Percentiles rank a stretch among this genome's conserved stretches.
Evolutionary conservation across 1,140 invertebrate genomes (phyloP).

Genomic region (Drosophila bifasciata): DNA sequence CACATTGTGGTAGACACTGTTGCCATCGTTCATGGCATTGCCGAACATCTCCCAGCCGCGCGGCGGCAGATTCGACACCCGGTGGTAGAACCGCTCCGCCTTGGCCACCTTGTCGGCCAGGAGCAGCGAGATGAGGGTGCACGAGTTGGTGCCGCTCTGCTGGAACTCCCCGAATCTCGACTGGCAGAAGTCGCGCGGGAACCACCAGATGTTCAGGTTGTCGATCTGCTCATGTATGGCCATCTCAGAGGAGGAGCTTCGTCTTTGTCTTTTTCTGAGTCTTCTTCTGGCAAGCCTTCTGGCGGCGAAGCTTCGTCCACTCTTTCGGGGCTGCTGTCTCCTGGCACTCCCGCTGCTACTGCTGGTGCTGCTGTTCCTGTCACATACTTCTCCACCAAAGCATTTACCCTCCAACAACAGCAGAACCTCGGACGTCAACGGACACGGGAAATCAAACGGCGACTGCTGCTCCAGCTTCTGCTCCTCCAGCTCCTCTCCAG

Average conservation of each 20-base stretch:
- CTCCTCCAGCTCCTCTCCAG: conserved; percentile 37
- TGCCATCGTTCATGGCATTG: conserved; percentile 80
- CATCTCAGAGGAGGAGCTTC: conserved; percentile 36
- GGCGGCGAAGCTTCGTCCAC: not conserved
- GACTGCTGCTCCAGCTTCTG: conserved; percentile 6
- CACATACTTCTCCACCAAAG: conserved; percentile 7
- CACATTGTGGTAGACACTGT: conserved; percentile 74
- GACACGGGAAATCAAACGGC: too few species aligned
- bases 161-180: conserved; percentile 75
- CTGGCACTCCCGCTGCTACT: not conserved
- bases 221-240: conserved; percentile 77
- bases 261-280: not conserved
- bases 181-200: conserved; percentile 76
- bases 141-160: conserved; percentile 79
- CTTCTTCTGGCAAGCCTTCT: not conserved
- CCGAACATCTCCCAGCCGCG: conserved; percentile 74
- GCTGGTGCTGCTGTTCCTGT: not conserved
- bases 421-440: too few species aligned
- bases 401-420: too few species aligned
- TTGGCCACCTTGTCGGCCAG: conserved; percentile 76
- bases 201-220: conserved; percentile 82
- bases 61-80: conserved; percentile 55
- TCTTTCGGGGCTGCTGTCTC: not conserved
- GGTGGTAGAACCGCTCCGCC: conserved; percentile 61
- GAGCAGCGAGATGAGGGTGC: conserved; percentile 75